Evolutionary conservation across 2,113 vertebrate species (phyloP).

Genomic region (Bucco capensis): DNA sequence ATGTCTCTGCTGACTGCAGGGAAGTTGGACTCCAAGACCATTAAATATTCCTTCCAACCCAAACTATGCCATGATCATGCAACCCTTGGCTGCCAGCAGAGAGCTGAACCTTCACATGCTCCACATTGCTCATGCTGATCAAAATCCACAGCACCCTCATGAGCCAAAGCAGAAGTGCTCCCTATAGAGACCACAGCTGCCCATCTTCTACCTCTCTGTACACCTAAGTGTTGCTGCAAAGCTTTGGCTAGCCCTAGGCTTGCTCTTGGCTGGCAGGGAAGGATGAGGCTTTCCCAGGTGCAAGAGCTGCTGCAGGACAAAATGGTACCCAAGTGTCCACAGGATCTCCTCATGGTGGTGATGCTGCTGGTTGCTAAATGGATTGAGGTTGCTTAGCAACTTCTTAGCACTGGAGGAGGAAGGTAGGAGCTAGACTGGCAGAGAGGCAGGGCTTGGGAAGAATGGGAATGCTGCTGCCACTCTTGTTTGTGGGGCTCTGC

Average conservation of each 20-base stretch:
- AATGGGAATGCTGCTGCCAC: not conserved
- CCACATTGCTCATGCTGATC: not conserved
- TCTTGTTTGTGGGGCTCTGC: not conserved
- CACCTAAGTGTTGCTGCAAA: not conserved
- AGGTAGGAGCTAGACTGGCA: not conserved
- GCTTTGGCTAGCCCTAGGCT: not conserved
- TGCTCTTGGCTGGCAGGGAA: not conserved
- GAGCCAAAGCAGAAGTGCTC: not conserved
- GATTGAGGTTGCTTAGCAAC: slow-evolving; percentile 11
- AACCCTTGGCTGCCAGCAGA: not conserved
- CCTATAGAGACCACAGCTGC: not conserved
- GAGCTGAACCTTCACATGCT: not conserved
- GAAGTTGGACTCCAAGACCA: too few species aligned
- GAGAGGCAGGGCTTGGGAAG: not conserved
- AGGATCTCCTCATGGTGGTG: not conserved
- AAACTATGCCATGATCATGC: not conserved
- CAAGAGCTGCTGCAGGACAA: not conserved
- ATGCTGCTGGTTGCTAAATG: not conserved
- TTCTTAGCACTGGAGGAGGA: not conserved
- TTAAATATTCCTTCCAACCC: not conserved
- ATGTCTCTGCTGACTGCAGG: not conserved
- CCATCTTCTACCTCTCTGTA: not conserved
- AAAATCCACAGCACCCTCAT: not conserved
- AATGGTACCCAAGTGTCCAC: not conserved
- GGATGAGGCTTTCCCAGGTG: not conserved